Evolutionary conservation across 2,888 invertebrate species (phyloP).

Genomic region (Synergus gifuensis): DNA sequence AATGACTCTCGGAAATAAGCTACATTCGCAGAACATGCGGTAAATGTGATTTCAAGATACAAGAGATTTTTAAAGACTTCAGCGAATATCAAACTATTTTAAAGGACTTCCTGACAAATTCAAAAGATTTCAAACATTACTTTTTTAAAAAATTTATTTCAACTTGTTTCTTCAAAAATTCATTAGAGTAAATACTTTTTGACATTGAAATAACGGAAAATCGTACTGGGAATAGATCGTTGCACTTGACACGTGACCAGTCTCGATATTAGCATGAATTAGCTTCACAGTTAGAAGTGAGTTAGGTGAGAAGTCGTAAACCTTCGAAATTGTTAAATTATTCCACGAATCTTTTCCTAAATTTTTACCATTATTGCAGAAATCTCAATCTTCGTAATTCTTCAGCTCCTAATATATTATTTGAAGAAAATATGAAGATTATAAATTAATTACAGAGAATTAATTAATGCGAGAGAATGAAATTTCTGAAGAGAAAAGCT

Average conservation of each 20-base stretch:
- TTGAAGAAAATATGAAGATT: too few relatives aligned
- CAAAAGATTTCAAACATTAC: too few relatives aligned
- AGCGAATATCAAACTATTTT: too few relatives aligned
- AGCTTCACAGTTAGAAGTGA: constrained; percentile 50
- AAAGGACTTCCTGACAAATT: too few relatives aligned
- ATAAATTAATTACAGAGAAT: too few relatives aligned
- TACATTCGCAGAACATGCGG: background rate
- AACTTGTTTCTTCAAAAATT: too few relatives aligned
- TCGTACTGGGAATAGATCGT: constrained; percentile 55
- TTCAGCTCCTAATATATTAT: too few relatives aligned
- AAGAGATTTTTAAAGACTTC: too few relatives aligned
- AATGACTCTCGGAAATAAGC: constrained; percentile 34
- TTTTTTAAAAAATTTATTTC: too few relatives aligned
- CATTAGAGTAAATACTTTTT: background rate
- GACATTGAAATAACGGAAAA: constrained; percentile 33
- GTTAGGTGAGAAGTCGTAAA: constrained; percentile 46
- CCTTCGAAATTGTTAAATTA: constrained; percentile 39
- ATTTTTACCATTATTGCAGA: background rate
- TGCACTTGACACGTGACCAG: constrained; percentile 67
- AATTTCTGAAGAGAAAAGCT: background rate
- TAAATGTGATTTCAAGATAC: too few relatives aligned
- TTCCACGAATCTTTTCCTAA: background rate
- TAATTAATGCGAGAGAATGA: background rate
- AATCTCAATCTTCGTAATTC: background rate
- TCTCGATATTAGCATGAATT: constrained; percentile 70